Conservation (phyloP, 2,797 vertebrate genomes). For the Cirrhinus mrigala region DNA sequence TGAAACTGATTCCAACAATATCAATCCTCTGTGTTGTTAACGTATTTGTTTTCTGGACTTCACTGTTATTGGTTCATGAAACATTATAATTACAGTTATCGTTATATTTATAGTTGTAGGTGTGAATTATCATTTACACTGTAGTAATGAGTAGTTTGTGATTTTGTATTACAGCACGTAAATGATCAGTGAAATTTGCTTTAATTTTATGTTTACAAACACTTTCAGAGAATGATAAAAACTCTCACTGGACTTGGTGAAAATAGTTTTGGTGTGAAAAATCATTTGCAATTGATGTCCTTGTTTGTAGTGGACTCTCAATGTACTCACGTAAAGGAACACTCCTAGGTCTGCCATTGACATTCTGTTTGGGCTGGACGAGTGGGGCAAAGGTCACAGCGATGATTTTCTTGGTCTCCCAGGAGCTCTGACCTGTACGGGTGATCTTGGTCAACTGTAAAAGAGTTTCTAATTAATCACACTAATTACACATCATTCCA, state of each 20-base stretch:
- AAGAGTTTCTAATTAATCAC: conserved; percentile 17
- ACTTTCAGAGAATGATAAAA: neutral
- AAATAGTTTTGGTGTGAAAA: conserved; percentile 2
- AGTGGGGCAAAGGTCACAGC: conserved; percentile 97
- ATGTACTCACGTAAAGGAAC: conserved; percentile 90
- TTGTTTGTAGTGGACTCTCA: neutral
- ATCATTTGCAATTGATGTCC: neutral
- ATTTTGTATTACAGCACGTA: neutral
- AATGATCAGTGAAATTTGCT: neutral
- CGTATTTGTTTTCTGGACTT: neutral
- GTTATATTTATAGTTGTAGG: neutral
- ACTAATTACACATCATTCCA: conserved; percentile 4
- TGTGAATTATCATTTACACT: neutral
- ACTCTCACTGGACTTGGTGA: neutral
- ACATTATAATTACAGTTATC: neutral
- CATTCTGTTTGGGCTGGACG: conserved; percentile 86
- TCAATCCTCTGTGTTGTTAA: neutral
- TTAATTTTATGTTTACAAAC: neutral
- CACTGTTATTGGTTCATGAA: neutral
- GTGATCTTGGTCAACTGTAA: conserved; percentile 94
- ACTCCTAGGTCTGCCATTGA: conserved; percentile 80
- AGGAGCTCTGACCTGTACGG: conserved; percentile 87
- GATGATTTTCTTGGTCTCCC: conserved; percentile 98
- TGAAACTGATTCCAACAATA: neutral
- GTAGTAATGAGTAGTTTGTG: neutral